These are phyloP conservation scores for Scarus forsteni DNA, from an alignment of 2,797 vertebrate species.

Conservation along the genomic window DNA sequence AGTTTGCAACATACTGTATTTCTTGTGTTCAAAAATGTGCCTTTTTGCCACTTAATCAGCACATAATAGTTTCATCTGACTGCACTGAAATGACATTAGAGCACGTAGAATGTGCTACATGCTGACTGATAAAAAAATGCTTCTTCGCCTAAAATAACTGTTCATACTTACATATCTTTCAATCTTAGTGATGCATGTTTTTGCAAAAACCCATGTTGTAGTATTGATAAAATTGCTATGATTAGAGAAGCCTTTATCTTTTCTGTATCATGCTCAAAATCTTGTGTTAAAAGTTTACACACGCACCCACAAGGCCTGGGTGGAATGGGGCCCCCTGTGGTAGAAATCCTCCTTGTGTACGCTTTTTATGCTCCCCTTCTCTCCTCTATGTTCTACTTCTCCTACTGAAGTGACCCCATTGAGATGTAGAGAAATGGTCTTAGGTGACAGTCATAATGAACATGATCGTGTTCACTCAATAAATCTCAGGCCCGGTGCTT, in stretches of 20 bases:
- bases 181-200: too few relatives aligned
- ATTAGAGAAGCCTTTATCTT: neutral
- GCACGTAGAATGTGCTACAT: too few relatives aligned
- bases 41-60: too few relatives aligned
- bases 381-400: conserved; percentile 71
- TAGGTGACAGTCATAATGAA: conserved; percentile 99
- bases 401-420: conserved; percentile 83
- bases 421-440: conserved; percentile 96
- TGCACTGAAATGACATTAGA: too few relatives aligned
- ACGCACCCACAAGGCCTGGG: conserved; percentile 3
- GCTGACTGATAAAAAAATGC: too few relatives aligned
- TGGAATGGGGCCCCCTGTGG: conserved; percentile 21
- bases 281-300: conserved; percentile 5
- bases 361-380: conserved; percentile 54
- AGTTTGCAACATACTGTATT: too few relatives aligned
- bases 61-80: too few relatives aligned
- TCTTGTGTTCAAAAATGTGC: too few relatives aligned
- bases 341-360: conserved; percentile 53
- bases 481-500: conserved; percentile 93
- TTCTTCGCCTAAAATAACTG: too few relatives aligned
- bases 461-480: conserved; percentile 91
- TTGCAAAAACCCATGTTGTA: too few relatives aligned
- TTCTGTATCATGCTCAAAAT: neutral
- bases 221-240: too few relatives aligned
- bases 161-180: too few relatives aligned